Base-by-base conservation (phyloP, 2,888 invertebrate genomes). In the Dilophus febrilis region DNA sequence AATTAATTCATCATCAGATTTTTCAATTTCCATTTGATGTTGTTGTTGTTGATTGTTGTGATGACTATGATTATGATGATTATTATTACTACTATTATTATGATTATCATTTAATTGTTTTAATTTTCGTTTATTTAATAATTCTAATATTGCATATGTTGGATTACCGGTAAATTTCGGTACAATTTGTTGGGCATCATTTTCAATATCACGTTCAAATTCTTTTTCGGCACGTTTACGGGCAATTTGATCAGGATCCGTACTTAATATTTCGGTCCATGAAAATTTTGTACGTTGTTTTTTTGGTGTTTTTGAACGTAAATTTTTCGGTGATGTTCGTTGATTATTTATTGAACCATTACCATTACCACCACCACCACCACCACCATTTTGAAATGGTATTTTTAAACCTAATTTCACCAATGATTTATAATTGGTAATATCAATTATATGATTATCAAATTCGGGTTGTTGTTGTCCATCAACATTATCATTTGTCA, bases 301-400 rank as follows among this genome's bases (percentile, higher is more conserved):
- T 30, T 38, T 40, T 27, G 42, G 37, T 10, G 58, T 57, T 44
- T 71, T 72, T 1, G 74, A 71, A 14, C 77, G 65, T 48, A 77
- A 61, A 54, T 75, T 76, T 50, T 76, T 75, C 1, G 74, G 72
- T 1, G 74, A 71, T 1, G 74, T 58, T 16, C 60, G 54, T n/a
- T n/a, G n/a, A n/a, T n/a, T n/a, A 49, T 59, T 60, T 10, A 57
- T 11, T 11, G 35, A 53, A 2, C 57, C 47, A 28, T 57, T 57
- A 42, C 61, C 61, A 40, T 22, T 22, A 2, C 57, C 47, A 28
- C 56, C 56, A 42, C 61, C 61, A 40, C 8, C 8, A 2, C 57
- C 47, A 28, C 56, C 56, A 42, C 61, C 61, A 40, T 22, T 22
- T 6, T 56, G 57, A 47, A 59, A 60, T 48, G 62, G 61, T 44